Percentiles rank a stretch among this genome's conserved stretches.
These are phyloP conservation scores for Cylindroiulus punctatus DNA, from an alignment of 2,888 invertebrate species.

Conservation along the genomic window DNA sequence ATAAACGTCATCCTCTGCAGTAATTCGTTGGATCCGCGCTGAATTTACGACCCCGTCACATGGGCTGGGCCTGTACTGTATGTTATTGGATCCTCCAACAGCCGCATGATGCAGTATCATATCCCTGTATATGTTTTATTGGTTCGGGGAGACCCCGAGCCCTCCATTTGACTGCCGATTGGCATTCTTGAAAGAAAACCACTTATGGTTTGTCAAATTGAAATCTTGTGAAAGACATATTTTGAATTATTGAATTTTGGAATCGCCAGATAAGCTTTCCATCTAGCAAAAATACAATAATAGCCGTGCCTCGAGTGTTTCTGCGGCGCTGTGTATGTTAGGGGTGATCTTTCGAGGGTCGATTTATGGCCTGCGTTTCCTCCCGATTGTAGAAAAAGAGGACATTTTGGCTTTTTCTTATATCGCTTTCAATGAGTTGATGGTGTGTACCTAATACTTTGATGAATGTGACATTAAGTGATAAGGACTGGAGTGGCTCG, in stretches of 20 bases:
- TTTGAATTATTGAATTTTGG: constrained; percentile 43
- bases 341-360: constrained; percentile 25
- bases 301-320: constrained; percentile 5
- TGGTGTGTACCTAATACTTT: constrained; percentile 49
- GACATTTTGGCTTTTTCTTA: constrained; percentile 39
- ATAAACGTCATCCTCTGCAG: neutral
- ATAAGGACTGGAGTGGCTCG: constrained; percentile 41
- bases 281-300: constrained; percentile 34
- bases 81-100: neutral
- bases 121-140: neutral
- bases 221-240: constrained; percentile 47
- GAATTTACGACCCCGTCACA: neutral
- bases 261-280: constrained; percentile 12
- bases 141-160: constrained; percentile 18
- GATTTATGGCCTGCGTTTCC: neutral
- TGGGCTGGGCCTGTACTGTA: neutral
- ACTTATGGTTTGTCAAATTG: constrained; percentile 47
- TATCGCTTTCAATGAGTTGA: constrained; percentile 49
- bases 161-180: constrained; percentile 44
- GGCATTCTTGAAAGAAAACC: constrained; percentile 47
- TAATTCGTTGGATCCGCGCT: neutral
- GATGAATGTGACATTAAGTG: constrained; percentile 50
- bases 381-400: neutral
- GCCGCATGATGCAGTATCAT: neutral
- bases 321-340: neutral